These are phyloP conservation scores for Acrossocheilus fasciatus DNA, from an alignment of 2,797 vertebrate species.

Conservation along the genomic window DNA sequence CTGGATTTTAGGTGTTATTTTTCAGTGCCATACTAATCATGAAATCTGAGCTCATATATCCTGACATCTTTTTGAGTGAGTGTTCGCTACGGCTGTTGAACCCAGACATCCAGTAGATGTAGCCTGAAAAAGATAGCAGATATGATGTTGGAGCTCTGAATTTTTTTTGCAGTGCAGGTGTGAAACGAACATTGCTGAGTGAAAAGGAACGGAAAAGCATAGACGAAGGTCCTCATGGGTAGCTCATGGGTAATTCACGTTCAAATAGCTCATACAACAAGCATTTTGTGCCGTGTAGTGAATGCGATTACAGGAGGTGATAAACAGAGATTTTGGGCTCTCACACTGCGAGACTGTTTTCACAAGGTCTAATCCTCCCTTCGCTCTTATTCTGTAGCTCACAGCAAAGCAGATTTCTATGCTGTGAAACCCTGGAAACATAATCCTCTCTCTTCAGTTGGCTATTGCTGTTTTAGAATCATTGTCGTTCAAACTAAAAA, in stretches of 20 bases:
- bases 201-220: background rate
- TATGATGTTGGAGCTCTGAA: slow-evolving; percentile 55
- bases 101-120: slow-evolving; percentile 30
- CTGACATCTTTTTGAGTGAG: slow-evolving; percentile 44
- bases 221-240: background rate
- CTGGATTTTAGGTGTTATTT: slow-evolving; percentile 48
- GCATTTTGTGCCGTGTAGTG: background rate
- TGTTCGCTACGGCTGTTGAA: slow-evolving; percentile 48
- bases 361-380: slow-evolving; percentile 42
- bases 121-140: slow-evolving; percentile 54
- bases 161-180: slow-evolving; percentile 40
- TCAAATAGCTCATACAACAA: slow-evolving; percentile 3
- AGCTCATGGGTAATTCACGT: slow-evolving; percentile 1
- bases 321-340: slow-evolving; percentile 51
- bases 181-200: slow-evolving; percentile 41
- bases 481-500: slow-evolving; percentile 33
- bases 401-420: slow-evolving; percentile 33
- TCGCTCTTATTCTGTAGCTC: slow-evolving; percentile 37
- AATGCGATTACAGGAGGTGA: slow-evolving; percentile 11
- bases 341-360: background rate
- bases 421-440: slow-evolving; percentile 43
- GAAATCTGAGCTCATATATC: slow-evolving; percentile 61
- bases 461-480: slow-evolving; percentile 30
- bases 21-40: slow-evolving; percentile 52
- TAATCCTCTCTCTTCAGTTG: slow-evolving; percentile 51